phyloP scores from a whole-genome alignment of 2,888 invertebrate species.

The Bellardia pandia region DNA sequence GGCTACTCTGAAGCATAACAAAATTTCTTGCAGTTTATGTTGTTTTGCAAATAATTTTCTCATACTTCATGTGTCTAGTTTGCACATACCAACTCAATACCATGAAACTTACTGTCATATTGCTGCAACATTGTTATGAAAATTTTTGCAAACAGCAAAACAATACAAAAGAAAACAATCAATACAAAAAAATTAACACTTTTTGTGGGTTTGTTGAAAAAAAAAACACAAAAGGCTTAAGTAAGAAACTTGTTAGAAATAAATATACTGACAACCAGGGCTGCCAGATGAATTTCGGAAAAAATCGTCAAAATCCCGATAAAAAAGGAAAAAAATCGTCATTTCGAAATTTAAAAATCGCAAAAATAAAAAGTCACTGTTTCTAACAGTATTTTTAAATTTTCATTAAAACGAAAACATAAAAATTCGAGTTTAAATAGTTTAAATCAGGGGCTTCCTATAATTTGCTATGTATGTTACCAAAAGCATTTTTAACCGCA shows the following conservation, averaged over 20 bases:
- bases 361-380: no score
- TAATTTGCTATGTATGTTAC: no score
- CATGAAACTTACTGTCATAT: conserved; percentile 12
- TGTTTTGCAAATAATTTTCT: conserved; percentile 27
- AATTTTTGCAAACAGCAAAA: conserved; percentile 18
- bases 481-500: no score
- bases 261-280: not conserved
- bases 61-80: not conserved
- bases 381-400: no score
- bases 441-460: no score
- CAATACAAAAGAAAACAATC: conserved; percentile 15
- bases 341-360: no score
- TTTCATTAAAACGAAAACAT: no score
- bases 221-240: conserved; percentile 56
- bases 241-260: conserved; percentile 33
- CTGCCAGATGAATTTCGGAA: no score
- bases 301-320: no score
- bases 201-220: not conserved
- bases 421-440: no score
- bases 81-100: not conserved
- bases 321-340: no score
- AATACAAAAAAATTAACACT: not conserved
- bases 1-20: conserved; percentile 55
- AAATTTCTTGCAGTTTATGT: not conserved
- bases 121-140: conserved; percentile 57